phyloP scores from a whole-genome alignment of 1,140 invertebrate genomes.

The Colletes gigas region DNA sequence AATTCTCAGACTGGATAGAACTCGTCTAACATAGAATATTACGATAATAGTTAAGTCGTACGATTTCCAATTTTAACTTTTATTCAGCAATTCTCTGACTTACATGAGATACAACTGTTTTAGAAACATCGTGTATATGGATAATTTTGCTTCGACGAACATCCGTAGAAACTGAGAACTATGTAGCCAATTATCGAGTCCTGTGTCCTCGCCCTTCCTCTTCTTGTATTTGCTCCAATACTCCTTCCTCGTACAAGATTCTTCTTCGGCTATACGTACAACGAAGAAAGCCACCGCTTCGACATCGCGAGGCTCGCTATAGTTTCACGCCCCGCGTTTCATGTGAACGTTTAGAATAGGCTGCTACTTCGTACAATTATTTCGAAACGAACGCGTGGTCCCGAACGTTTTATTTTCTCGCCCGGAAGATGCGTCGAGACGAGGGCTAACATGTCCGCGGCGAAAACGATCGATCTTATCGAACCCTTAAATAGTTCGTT shows the following conservation, averaged over 20 bases:
- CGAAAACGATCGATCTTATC: background rate
- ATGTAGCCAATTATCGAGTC: conserved; percentile 30
- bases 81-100: background rate
- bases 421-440: background rate
- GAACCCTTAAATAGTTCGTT: background rate
- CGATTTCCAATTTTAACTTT: background rate
- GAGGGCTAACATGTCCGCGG: background rate
- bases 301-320: background rate
- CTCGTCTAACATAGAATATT: no score
- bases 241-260: conserved; percentile 8
- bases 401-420: background rate
- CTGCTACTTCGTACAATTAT: background rate
- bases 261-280: conserved; percentile 18
- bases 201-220: conserved; percentile 26
- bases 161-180: background rate
- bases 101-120: background rate
- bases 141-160: background rate
- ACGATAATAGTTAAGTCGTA: no score
- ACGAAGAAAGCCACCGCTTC: conserved; percentile 15
- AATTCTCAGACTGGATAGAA: no score
- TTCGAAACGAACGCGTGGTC: background rate
- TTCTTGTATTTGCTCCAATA: background rate
- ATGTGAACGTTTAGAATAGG: background rate
- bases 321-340: background rate
- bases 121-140: background rate